Evolutionary conservation across 2,797 vertebrate genomes (phyloP).

Genomic region (Pteronotus mesoamericanus): DNA sequence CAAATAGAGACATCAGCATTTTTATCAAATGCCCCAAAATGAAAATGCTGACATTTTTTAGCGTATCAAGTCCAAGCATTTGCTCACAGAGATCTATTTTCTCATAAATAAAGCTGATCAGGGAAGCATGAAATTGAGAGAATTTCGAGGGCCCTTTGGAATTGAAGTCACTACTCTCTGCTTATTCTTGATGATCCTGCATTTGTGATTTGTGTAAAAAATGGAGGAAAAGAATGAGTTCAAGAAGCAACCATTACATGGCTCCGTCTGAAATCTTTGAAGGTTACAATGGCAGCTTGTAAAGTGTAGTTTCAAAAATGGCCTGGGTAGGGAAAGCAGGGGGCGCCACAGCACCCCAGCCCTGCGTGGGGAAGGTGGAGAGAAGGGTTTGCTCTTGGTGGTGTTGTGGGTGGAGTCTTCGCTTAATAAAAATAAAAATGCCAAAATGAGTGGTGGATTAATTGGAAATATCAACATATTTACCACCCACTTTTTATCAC

Average conservation of each 20-base stretch:
- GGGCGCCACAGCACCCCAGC: neutral
- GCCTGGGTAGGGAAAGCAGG: neutral
- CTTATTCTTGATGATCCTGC: conserved; percentile 21
- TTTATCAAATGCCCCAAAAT: conserved; percentile 72
- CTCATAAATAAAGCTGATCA: conserved; percentile 85
- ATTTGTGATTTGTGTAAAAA: conserved; percentile 77
- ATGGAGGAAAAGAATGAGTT: conserved; percentile 67
- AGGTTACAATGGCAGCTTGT: conserved; percentile 22
- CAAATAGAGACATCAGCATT: conserved; percentile 46
- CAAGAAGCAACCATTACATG: conserved; percentile 59
- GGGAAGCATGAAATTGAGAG: conserved; percentile 86
- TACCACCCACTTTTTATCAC: neutral
- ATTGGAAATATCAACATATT: neutral
- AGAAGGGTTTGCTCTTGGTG: neutral
- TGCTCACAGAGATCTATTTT: conserved; percentile 77
- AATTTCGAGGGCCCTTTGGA: conserved; percentile 78
- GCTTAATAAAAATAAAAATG: neutral
- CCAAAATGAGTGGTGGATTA: neutral
- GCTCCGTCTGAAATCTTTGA: conserved; percentile 61
- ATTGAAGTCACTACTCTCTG: conserved; percentile 74
- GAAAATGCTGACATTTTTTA: conserved; percentile 76
- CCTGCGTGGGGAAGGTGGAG: neutral
- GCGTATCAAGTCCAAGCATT: conserved; percentile 78
- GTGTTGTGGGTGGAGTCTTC: neutral
- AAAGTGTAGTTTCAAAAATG: conserved; percentile 7